A percentile compares a stretch with the other conserved stretches of the same genome.
Evolutionary conservation across 2,888 invertebrate genomes (phyloP).

Genomic region (Eupeodes latifasciatus): DNA sequence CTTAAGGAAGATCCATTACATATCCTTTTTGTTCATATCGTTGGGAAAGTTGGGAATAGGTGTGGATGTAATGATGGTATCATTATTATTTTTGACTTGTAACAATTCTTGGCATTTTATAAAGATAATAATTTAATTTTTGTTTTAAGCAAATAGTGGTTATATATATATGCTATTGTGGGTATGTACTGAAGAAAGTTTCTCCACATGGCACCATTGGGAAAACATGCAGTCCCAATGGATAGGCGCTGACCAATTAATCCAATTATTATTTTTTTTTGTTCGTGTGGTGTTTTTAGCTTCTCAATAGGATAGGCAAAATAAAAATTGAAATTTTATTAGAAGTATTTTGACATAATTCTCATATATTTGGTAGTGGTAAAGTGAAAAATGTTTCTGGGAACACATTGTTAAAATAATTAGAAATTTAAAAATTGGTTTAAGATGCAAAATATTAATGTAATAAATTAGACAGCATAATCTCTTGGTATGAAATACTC

Average conservation of each 20-base stretch:
- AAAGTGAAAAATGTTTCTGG: too few relatives aligned
- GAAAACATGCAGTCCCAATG: conserved; percentile 2
- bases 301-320: neutral
- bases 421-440: too few relatives aligned
- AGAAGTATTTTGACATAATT: too few relatives aligned
- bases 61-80: conserved; percentile 21
- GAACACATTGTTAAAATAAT: too few relatives aligned
- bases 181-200: neutral
- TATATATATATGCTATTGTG: neutral
- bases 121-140: neutral
- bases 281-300: neutral
- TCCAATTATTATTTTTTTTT: neutral
- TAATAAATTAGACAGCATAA: too few relatives aligned
- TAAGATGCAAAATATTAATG: too few relatives aligned
- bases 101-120: neutral
- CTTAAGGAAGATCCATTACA: conserved; percentile 43
- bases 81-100: neutral
- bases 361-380: too few relatives aligned
- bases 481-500: too few relatives aligned
- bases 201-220: neutral
- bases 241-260: conserved; percentile 24
- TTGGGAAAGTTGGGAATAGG: conserved; percentile 13
- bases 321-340: too few relatives aligned
- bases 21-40: conserved; percentile 21
- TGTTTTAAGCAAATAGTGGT: neutral